Evolutionary conservation across 2,113 vertebrate genomes (phyloP).

Genomic region (Mus spicilegus): DNA sequence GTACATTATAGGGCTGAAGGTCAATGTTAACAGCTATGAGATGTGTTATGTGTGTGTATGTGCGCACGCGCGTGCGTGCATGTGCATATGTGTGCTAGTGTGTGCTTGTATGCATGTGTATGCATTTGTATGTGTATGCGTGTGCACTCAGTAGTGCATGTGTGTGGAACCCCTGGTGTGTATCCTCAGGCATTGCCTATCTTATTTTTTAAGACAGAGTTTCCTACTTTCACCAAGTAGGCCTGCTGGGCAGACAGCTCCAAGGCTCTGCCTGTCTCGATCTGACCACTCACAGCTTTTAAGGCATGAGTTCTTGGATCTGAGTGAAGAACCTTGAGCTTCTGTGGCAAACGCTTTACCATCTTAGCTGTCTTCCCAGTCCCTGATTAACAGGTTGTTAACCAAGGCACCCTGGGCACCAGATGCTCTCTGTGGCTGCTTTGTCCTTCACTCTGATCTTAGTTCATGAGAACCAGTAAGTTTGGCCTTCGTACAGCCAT

Average conservation of each 20-base stretch:
- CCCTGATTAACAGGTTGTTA: neutral
- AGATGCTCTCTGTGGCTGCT: neutral
- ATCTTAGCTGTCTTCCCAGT: neutral
- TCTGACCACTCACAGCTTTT: neutral
- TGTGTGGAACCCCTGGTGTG: neutral
- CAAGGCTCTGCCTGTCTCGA: neutral
- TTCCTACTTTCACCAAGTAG: neutral
- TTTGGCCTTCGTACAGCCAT: accelerated
- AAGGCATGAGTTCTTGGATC: neutral
- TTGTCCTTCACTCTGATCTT: neutral
- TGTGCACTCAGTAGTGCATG: neutral
- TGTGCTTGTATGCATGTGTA: accelerated
- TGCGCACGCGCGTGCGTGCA: no score
- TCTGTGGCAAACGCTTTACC: no score
- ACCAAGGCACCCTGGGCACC: accelerated
- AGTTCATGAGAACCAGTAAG: accelerated
- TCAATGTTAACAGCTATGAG: neutral
- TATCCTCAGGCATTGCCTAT: no score
- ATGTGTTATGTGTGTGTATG: neutral
- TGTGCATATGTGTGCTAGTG: no score
- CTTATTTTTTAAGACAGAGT: neutral
- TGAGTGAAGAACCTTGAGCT: neutral
- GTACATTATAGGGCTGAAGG: neutral
- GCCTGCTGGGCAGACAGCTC: no score
- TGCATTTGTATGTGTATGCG: neutral